Evolutionary conservation across 2,797 vertebrate species (phyloP), one percentile per base, ranked within the genome.

Genomic region (Poeciliopsis paucimaculata): DNA sequence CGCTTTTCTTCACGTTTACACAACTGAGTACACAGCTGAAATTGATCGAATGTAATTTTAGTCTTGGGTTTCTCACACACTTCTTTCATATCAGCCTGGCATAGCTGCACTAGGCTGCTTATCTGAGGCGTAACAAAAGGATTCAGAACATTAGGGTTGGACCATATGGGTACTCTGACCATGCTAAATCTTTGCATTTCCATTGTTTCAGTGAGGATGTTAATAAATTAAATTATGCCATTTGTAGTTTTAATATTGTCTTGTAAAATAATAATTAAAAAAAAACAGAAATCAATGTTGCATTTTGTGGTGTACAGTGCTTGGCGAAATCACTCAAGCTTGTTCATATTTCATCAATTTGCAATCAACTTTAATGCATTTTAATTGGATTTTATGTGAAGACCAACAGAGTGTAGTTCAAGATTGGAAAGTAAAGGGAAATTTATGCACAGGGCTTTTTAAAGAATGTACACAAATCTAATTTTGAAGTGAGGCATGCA

Each of bases 1-100:
- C 73, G 73, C 73, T 77, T 60, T 28, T 5, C 73, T 76, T 80
- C 70, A 26, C 77, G 34, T 85, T 87, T 76, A 46, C 57, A 78
- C 57, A 36, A 36, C 23, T 23, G 78, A 78, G 46, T 45, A 46
- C 79, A 83, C 8, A 9, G 28, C 60, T 46, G 31, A 75, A 83
- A 76, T n/a, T 49, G 72, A 88, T 79, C 47, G 7, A 1, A 26
- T 80, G 28, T 77, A 1, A 75, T 82, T 79, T 80, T 71, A 77
- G 26, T 70, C 53, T 39, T 55, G 46, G 6, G 18, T 49, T 11
- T 1, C 53, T 47, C 41, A 34, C 41, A 16, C 26, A 34, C 45
- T 1, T 18, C 39, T 70, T 23, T 43, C 66, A 70, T 43, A n/a
- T 70, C 66, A 70, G 39, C 23, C 66, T 70, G 23, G 23, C 66